A percentile compares a stretch with the other conserved stretches of the same genome.
phyloP scores from a whole-genome alignment of 2,888 invertebrate genomes.

The Yponomeuta sedellus region DNA sequence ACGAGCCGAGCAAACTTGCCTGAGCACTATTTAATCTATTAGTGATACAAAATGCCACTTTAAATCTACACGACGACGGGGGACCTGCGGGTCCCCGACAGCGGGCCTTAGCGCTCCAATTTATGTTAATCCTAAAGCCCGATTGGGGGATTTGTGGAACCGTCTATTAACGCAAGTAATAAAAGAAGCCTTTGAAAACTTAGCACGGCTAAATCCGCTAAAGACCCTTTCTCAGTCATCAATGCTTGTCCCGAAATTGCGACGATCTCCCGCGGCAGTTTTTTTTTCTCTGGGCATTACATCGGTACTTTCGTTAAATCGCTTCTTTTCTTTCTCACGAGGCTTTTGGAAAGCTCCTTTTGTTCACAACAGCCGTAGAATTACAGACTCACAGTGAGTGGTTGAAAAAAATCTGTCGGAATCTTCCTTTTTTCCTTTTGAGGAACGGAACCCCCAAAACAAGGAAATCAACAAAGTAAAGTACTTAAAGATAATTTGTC shows the following conservation, averaged over 20 bases:
- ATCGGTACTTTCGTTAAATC: background rate
- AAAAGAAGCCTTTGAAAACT: slow-evolving; percentile 4
- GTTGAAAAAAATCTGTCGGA: background rate
- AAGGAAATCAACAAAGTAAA: too few species aligned
- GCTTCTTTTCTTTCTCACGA: background rate
- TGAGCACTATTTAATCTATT: slow-evolving; percentile 7
- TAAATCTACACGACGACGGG: background rate
- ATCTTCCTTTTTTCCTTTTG: too few species aligned
- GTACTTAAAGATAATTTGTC: too few species aligned
- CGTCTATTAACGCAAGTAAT: background rate
- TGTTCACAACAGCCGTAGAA: background rate
- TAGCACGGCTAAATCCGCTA: background rate
- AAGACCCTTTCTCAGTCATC: background rate
- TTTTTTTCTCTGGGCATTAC: background rate
- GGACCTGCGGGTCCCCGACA: background rate
- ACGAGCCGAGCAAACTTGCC: background rate
- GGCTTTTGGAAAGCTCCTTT: background rate
- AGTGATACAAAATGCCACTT: background rate
- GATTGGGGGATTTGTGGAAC: slow-evolving; percentile 5
- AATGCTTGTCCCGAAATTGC: slow-evolving; percentile 1
- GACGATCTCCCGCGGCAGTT: background rate
- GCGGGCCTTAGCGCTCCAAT: background rate
- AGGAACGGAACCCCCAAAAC: too few species aligned
- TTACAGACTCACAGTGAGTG: background rate
- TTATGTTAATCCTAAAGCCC: slow-evolving; percentile 5